phyloP scores from a whole-genome alignment of 2,888 invertebrate species.

The Watsonalla binaria region DNA sequence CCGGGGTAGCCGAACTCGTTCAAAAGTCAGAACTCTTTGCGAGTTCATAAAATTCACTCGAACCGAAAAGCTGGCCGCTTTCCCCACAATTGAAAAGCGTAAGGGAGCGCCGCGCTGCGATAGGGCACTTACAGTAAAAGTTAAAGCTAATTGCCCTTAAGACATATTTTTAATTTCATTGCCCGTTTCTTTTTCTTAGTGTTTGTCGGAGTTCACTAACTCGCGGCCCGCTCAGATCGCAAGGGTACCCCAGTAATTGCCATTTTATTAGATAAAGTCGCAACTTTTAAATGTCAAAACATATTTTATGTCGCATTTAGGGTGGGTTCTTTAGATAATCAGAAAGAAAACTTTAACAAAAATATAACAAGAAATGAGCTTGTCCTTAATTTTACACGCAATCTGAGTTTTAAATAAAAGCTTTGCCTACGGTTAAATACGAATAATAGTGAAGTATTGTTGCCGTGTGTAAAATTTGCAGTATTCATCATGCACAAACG shows the following conservation, averaged over 20 bases:
- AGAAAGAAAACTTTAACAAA: background rate
- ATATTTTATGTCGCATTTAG: slow-evolving; percentile 59
- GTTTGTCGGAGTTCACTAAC: slow-evolving; percentile 68
- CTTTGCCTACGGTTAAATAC: no score
- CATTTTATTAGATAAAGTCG: slow-evolving; percentile 74
- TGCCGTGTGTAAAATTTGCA: no score
- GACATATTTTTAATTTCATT: slow-evolving; percentile 81
- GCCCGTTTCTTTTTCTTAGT: slow-evolving; percentile 73
- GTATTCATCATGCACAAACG: no score
- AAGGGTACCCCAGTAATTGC: slow-evolving; percentile 72
- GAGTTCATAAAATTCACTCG: slow-evolving; percentile 75
- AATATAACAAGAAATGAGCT: background rate
- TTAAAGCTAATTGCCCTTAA: slow-evolving; percentile 80
- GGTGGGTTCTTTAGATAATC: slow-evolving; percentile 17
- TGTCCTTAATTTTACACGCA: background rate
- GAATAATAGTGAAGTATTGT: no score
- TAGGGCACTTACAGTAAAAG: slow-evolving; percentile 78
- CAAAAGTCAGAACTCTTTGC: slow-evolving; percentile 59
- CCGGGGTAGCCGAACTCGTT: slow-evolving; percentile 51
- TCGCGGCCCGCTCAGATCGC: slow-evolving; percentile 47
- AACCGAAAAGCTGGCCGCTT: slow-evolving; percentile 57
- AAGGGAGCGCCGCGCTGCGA: slow-evolving; percentile 56
- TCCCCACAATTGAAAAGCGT: slow-evolving; percentile 77
- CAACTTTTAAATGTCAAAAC: slow-evolving; percentile 70
- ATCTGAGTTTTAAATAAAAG: no score